Percentiles rank a stretch among this genome's conserved stretches.
Evolutionary conservation across 2,888 invertebrate genomes (phyloP).

Genomic region (Allolobophora icterica): DNA sequence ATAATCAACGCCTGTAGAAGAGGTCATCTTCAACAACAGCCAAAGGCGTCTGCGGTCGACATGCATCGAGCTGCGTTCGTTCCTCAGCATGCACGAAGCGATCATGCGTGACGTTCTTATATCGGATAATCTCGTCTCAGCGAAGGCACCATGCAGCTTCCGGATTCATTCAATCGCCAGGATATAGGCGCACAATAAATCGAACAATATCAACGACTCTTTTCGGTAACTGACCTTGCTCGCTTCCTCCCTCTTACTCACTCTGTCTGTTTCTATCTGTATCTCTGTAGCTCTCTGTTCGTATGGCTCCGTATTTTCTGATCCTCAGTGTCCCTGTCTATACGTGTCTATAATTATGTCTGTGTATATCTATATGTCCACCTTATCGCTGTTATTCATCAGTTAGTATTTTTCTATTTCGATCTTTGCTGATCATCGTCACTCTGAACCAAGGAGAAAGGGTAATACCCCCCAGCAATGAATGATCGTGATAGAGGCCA

Average conservation of each 20-base stretch:
- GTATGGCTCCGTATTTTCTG: no score
- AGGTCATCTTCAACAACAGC: not conserved
- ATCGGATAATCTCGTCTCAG: not conserved
- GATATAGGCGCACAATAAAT: not conserved
- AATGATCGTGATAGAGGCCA: no score
- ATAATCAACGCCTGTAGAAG: not conserved
- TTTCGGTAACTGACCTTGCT: not conserved
- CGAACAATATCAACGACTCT: not conserved
- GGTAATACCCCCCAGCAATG: no score
- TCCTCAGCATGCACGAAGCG: not conserved
- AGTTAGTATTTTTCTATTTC: not conserved
- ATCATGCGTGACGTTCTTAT: not conserved
- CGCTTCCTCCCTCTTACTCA: no score
- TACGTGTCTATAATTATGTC: no score
- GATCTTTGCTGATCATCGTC: not conserved
- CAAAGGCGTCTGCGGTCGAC: not conserved
- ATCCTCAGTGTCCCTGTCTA: no score
- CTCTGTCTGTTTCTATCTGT: no score
- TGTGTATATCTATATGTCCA: not conserved
- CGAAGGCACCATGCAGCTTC: not conserved
- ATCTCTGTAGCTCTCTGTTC: not conserved
- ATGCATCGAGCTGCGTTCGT: not conserved
- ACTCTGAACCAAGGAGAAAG: not conserved
- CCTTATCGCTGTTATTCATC: not conserved
- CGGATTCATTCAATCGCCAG: not conserved